These are phyloP conservation scores for Cuniculus paca DNA, from an alignment of 2,797 vertebrate genomes.

Conservation along the genomic window DNA sequence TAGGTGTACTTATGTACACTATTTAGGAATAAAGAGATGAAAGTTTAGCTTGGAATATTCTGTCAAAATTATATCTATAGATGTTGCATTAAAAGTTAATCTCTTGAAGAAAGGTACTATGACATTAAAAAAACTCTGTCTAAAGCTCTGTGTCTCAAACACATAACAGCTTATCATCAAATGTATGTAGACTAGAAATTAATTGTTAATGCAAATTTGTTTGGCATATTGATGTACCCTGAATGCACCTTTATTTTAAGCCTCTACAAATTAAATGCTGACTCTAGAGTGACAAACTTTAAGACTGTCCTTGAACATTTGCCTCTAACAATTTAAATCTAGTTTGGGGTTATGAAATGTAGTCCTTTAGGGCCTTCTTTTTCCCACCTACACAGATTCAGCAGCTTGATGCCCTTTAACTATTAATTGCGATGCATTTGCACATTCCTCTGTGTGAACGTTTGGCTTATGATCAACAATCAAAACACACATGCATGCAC, in stretches of 20 bases:
- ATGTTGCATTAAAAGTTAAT: background rate
- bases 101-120: background rate
- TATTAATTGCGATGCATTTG: background rate
- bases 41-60: background rate
- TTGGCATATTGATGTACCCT: background rate
- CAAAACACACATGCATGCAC: background rate
- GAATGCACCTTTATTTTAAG: conserved; percentile 43
- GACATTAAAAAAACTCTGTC: background rate
- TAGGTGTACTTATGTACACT: background rate
- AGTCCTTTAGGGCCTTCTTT: background rate
- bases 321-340: conserved; percentile 22
- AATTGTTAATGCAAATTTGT: conserved; percentile 58
- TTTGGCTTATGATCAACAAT: background rate
- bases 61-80: background rate
- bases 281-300: conserved; percentile 43
- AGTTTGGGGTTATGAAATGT: conserved; percentile 14
- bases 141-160: background rate
- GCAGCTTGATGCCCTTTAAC: background rate
- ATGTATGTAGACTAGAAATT: background rate
- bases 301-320: conserved; percentile 68
- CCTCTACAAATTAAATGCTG: conserved; percentile 45
- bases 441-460: background rate
- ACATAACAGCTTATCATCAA: background rate
- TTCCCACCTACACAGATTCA: background rate
- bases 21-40: background rate